A percentile compares a stretch with the other conserved stretches of the same genome.
phyloP scores from a whole-genome alignment of 2,113 vertebrate genomes.

The Oryzias curvinotus region DNA sequence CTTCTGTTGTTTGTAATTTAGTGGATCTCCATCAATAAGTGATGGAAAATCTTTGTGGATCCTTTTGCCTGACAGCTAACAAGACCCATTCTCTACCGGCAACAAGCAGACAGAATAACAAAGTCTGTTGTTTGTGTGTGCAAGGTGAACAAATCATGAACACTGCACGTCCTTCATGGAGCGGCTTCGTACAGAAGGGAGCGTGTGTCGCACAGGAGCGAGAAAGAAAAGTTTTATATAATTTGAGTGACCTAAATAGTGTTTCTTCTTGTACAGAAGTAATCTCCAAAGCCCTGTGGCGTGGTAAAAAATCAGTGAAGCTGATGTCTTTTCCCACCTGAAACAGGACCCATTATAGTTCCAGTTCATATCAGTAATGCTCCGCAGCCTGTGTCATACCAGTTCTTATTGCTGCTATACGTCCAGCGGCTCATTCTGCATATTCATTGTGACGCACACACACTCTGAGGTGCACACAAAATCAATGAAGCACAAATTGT shows the following conservation, averaged over 20 bases:
- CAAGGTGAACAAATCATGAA: slow-evolving; percentile 57
- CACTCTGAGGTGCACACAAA: slow-evolving; percentile 33
- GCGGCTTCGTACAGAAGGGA: slow-evolving; percentile 31
- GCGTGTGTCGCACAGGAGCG: slow-evolving; percentile 30
- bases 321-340: slow-evolving; percentile 84
- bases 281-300: slow-evolving; percentile 81
- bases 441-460: slow-evolving; percentile 43
- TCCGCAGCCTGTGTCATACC: slow-evolving; percentile 79
- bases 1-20: slow-evolving; percentile 72
- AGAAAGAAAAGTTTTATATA: slow-evolving; percentile 40
- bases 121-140: slow-evolving; percentile 51
- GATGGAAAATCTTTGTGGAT: slow-evolving; percentile 71
- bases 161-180: slow-evolving; percentile 63
- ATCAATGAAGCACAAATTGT: slow-evolving; percentile 60
- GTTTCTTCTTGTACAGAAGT: slow-evolving; percentile 76
- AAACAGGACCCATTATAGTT: slow-evolving; percentile 77
- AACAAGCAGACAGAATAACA: slow-evolving; percentile 71
- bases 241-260: slow-evolving; percentile 53
- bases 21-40: slow-evolving; percentile 74
- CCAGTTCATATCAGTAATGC: slow-evolving; percentile 56
- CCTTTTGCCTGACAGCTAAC: slow-evolving; percentile 70
- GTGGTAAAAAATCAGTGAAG: slow-evolving; percentile 81
- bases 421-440: slow-evolving; percentile 45
- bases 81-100: slow-evolving; percentile 67
- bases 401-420: slow-evolving; percentile 68